A percentile compares a stretch with the other conserved stretches of the same genome.
phyloP scores from a whole-genome alignment of 2,797 vertebrate species.

The Geranospiza caerulescens region DNA sequence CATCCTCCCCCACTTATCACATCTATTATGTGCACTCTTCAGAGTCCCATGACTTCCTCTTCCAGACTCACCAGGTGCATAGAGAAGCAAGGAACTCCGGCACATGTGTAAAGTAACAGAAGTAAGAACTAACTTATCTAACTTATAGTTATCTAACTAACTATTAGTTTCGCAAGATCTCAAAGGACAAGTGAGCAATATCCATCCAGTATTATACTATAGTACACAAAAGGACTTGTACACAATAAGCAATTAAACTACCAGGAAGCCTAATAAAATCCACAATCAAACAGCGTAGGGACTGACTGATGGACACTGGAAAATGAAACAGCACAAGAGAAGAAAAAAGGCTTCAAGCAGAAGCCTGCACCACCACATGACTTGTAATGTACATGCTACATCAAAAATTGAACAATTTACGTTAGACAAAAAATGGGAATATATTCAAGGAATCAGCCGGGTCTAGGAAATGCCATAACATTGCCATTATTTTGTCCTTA shows the following conservation, averaged over 20 bases:
- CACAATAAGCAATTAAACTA: not conserved
- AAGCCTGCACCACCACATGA: not conserved
- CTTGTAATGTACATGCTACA: not conserved
- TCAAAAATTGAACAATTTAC: not conserved
- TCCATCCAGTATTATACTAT: not conserved
- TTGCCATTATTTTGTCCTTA: not conserved
- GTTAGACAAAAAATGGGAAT: not conserved
- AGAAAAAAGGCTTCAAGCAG: not conserved
- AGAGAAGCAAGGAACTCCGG: not conserved
- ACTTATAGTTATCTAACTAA: no score
- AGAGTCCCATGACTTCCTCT: not conserved
- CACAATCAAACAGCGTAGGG: not conserved
- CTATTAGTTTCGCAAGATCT: not conserved
- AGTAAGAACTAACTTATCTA: not conserved
- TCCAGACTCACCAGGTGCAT: not conserved
- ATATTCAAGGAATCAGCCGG: not conserved
- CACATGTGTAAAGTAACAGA: not conserved
- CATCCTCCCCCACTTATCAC: not conserved
- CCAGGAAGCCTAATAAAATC: not conserved
- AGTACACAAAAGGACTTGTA: not conserved
- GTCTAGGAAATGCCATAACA: not conserved
- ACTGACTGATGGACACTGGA: not conserved
- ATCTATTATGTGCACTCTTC: not conserved
- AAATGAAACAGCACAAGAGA: not conserved
- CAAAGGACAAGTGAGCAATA: not conserved